These are phyloP conservation scores for Hyposmocoma kahamanoa DNA, from an alignment of 1,140 invertebrate species.

Conservation along the genomic window DNA sequence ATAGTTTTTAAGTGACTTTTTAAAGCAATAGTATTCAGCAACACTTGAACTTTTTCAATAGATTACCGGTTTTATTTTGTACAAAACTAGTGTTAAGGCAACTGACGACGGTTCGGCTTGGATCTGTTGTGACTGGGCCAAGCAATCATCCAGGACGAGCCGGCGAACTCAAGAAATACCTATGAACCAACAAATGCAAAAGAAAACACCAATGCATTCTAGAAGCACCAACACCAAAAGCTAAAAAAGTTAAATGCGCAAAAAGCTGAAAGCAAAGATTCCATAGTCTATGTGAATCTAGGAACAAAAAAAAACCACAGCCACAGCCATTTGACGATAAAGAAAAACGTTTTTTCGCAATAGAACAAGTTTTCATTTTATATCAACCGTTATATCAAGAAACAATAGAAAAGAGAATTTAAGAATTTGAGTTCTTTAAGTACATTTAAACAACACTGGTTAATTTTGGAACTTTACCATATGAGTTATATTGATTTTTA, in stretches of 20 bases:
- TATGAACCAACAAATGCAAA: constrained; percentile 35
- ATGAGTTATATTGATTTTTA: constrained; percentile 68
- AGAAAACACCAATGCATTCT: constrained; percentile 43
- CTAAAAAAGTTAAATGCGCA: constrained; percentile 69
- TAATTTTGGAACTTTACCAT: constrained; percentile 68
- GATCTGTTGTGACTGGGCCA: constrained; percentile 64
- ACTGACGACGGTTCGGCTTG: constrained; percentile 59
- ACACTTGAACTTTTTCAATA: constrained; percentile 66
- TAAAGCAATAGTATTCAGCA: constrained; percentile 68
- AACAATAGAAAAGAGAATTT: constrained; percentile 73
- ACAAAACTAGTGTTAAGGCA: constrained; percentile 65
- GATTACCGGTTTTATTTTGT: constrained; percentile 59
- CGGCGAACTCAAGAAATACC: constrained; percentile 31
- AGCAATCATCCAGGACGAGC: constrained; percentile 59
- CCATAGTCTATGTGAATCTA: constrained; percentile 64
- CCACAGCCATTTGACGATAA: constrained; percentile 71
- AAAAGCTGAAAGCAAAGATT: constrained; percentile 60
- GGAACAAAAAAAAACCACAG: constrained; percentile 55
- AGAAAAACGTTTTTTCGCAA: constrained; percentile 73
- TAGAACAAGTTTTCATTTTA: constrained; percentile 74
- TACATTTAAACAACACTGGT: constrained; percentile 73
- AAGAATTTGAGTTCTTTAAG: constrained; percentile 67
- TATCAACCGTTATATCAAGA: constrained; percentile 72
- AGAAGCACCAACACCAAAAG: constrained; percentile 49
- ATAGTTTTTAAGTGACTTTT: constrained; percentile 64